Evolutionary conservation across 2,113 vertebrate species (phyloP), one percentile per base, ranked within the genome.

Genomic region (Synchiropus splendidus): DNA sequence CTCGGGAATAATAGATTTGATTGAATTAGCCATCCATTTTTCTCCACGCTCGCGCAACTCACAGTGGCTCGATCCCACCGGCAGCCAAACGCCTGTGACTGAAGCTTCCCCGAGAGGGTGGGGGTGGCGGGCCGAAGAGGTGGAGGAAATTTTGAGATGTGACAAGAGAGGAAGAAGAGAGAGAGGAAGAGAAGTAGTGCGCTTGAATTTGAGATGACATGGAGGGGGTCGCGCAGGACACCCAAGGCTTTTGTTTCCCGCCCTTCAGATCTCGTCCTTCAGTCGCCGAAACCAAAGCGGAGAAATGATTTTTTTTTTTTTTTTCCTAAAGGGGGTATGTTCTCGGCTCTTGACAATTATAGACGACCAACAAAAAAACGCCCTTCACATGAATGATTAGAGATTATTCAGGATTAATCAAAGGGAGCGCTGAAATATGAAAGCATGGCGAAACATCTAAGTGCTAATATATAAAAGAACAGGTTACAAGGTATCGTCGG

Each of bases 1-100:
- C 67, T 76, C 47, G 56, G 67, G 61, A 82, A 83, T 67, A 83
- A 84, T 67, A 72, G 64, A 61, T 70, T 72, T 72, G 76, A 74
- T 72, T 71, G 70, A 76, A 80, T 86, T 78, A 77, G 61, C 64
- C 65, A 57, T 70, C 77, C 72, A 55, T 78, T 82, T 75, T 76
- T 74, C 52, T 45, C 44, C 36, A 45, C 36, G 9, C 63, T 78
- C 54, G 57, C 76, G 67, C 78, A 78, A 74, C 74, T 84, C 54
- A 10, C 53, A 42, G 47, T 59, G 72, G 65, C 61, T 77, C 70
- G 70, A 85, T 75, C 79, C 77, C 61, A 61, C 72, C 56, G 70
- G 66, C 61, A 83, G 74, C 62, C 58, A 63, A 64, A 75, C 42
- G 44, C 38, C 43, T 32, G 61, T 62, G 54, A 78, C 58, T 58